Evolutionary conservation across 1,140 invertebrate species (phyloP), one percentile per base, ranked within the genome.

Genomic region (Neelides sp.): DNA sequence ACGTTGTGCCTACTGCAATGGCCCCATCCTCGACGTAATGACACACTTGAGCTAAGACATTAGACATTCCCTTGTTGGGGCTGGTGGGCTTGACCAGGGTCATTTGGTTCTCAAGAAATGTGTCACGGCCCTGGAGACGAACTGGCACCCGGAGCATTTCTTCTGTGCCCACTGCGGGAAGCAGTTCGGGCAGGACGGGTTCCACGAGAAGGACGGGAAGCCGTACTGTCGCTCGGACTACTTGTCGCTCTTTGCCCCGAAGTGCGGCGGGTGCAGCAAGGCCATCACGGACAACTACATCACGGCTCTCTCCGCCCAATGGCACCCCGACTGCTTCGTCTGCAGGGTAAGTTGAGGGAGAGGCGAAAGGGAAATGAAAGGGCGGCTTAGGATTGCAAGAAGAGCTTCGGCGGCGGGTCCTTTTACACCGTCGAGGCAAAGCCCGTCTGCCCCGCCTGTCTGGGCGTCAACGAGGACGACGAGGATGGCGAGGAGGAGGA

Each of bases 251-350:
- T 98, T 98, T 70, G 95, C 95, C 1, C 93, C 94, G 0, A 98
- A 98, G 68, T 99, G 95, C 71, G 92, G 90, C 15, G 91, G 92
- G 17, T 99, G 96, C 74, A 84, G 81, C 61, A 79, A 86, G 28
- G 86, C 96, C 40, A 99, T 99, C 61, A 95, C 92, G 78, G 92
- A 96, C 68, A 98, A 98, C 70, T 99, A 97, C 68, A 97, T 99
- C 64, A 95, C 92, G 1, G 95, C 95, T 12, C 71, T 99, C 39
- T 96, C 94, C 67, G 79, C 83, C 49, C 93, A 98, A 67, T 99
- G 95, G 95, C 96, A 99, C 75, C 89, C 93, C 10, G 88, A 96
- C 66, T 99, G 96, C 69, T 99, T 99, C 73, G 92, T 97, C 52
- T 99, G 96, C 78, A 83, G 91, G 83, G 94, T 98, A 79, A 77